Percentiles rank a stretch among this genome's conserved stretches.
phyloP scores from a whole-genome alignment of 2,888 invertebrate species.

The Eumerus sabulonum region DNA sequence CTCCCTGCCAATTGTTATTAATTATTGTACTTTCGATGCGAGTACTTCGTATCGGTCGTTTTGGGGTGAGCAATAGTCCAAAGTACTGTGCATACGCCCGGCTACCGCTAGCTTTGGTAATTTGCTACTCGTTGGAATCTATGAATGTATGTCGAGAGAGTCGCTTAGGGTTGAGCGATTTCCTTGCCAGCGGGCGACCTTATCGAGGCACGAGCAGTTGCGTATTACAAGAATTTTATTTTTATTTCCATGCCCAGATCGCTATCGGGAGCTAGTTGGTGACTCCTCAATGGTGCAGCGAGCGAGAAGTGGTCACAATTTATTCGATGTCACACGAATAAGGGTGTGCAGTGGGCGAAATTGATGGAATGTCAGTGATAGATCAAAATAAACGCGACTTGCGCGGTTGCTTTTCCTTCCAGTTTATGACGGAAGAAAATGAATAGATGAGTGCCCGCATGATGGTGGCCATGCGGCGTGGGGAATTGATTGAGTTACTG shows the following conservation, averaged over 20 bases:
- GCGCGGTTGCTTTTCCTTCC: too few species aligned
- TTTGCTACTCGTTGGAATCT: conserved; percentile 54
- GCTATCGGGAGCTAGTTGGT: conserved; percentile 40
- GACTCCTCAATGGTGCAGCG: conserved; percentile 11
- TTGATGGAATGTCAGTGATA: conserved; percentile 27
- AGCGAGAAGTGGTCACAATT: conserved; percentile 17
- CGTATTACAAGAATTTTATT: too few species aligned
- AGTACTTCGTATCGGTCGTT: conserved; percentile 8
- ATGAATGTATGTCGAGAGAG: conserved; percentile 44
- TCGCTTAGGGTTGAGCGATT: conserved; percentile 3
- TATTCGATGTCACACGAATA: conserved; percentile 48
- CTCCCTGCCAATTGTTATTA: conserved; percentile 56
- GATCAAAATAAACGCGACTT: conserved; percentile 8
- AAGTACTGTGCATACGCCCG: too few species aligned
- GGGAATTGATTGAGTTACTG: conserved; percentile 37
- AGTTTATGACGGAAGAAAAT: too few species aligned
- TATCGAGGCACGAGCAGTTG: too few species aligned
- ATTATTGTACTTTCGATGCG: conserved; percentile 40
- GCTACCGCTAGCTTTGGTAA: conserved; percentile 24
- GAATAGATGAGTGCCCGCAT: conserved; percentile 30
- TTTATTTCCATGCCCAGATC: conserved; percentile 26
- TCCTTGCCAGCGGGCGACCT: too few species aligned
- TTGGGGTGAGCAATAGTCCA: conserved; percentile 10
- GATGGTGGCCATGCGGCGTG: neutral
- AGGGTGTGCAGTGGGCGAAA: conserved; percentile 44